Percentiles rank a stretch among this genome's conserved stretches.
phyloP scores from a whole-genome alignment of 2,113 vertebrate species.

The Platanista minor region DNA sequence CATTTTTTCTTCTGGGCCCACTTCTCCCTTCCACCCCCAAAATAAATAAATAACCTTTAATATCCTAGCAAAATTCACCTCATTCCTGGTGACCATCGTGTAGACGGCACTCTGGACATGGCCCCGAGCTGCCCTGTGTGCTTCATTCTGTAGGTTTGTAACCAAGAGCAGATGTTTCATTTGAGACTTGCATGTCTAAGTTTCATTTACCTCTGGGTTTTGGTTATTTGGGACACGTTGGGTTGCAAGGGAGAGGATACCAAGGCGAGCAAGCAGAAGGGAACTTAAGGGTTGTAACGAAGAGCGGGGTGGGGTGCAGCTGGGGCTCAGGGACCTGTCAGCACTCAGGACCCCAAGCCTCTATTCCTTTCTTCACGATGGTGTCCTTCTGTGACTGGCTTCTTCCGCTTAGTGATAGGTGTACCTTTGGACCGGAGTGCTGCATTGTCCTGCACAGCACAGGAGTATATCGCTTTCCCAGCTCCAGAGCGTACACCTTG shows the following conservation, averaged over 20 bases:
- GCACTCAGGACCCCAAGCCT: not conserved
- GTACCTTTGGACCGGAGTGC: not conserved
- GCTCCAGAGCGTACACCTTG: not conserved
- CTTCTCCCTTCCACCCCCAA: not conserved
- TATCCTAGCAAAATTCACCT: not conserved
- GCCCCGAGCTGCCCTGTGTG: not conserved
- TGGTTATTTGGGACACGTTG: not conserved
- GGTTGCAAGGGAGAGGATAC: not conserved
- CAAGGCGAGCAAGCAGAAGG: not conserved
- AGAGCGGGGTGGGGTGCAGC: not conserved
- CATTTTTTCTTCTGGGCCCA: not conserved
- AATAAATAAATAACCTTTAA: not conserved
- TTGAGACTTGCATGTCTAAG: not conserved
- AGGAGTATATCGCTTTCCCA: not conserved
- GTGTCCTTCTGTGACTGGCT: not conserved
- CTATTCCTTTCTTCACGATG: accelerated
- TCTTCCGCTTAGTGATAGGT: not conserved
- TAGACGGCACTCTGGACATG: not conserved
- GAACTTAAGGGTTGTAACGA: not conserved
- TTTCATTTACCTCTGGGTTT: not conserved
- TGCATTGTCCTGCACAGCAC: not conserved
- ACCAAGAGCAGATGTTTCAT: not conserved
- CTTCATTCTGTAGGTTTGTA: not conserved
- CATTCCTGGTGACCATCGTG: not conserved
- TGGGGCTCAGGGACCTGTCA: not conserved